Evolutionary conservation across 2,113 vertebrate species (phyloP), one percentile per base, ranked within the genome.

Genomic region (Anarrhichthys ocellatus): DNA sequence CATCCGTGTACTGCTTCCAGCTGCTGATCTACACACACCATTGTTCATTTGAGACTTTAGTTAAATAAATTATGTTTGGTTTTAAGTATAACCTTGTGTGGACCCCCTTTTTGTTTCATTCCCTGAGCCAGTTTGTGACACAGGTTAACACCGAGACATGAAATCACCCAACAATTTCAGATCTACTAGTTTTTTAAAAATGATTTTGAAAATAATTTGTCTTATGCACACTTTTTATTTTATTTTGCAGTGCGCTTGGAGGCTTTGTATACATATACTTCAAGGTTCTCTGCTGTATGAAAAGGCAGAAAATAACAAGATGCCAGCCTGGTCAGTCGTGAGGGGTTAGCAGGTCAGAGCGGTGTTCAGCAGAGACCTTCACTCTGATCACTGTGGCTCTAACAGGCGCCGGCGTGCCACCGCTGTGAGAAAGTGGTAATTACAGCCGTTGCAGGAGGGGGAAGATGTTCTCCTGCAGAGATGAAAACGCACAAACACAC

Each of bases 381-480:
- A 36, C 38, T 86, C 34, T 9, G 68, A 61, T 62, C 6, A 14
- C 46, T 32, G 64, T 13, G 58, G 70, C 59, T 72, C 54, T 65
- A 59, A 85, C 76, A 76, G 87, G 74, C 54, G 6, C 11, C 8
- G 56, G 71, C 24, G 5, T 58, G 5, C 68, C 67, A 73, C 73
- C 79, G 22, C 83, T 54, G 59, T 14, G 58, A 82, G 76, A 36
- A 83, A 87, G 85, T 89, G 71, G 78, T 90, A 89, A 93, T 93
- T 92, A 93, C 80, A 92, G 73, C 80, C 50, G 5, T 76, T 83
- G 11, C 11, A 29, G 56, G 24, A 59, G 24, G 80, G 84, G 71
- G 68, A 73, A 84, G 73, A 73, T 78, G 85, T 67, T 58, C 74
- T 81, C 91, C 91, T 70, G 87, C 88, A 85, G 90, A 89, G 84